Conservation (phyloP, 2,113 vertebrate species). For the Mastomys coucha region DNA sequence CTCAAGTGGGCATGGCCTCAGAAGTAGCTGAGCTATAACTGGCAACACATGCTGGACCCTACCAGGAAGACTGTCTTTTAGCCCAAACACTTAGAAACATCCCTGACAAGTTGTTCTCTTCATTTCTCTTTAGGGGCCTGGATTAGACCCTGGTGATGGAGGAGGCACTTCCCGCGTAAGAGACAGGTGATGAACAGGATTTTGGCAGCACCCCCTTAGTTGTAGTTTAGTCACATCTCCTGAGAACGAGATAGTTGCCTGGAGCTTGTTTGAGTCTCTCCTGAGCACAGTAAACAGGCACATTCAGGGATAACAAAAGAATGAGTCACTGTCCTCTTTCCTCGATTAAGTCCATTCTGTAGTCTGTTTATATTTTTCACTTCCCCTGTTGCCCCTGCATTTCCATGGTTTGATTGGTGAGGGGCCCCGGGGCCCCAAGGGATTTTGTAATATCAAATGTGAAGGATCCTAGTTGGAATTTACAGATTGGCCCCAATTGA, state of each 20-base stretch:
- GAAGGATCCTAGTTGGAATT: not conserved
- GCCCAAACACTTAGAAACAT: not conserved
- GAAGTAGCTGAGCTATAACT: not conserved
- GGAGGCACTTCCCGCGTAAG: not conserved
- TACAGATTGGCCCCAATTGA: not conserved
- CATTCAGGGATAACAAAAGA: not conserved
- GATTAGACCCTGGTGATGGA: not conserved
- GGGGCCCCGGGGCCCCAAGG: not conserved
- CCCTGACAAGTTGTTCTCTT: not conserved
- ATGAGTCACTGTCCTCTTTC: not conserved
- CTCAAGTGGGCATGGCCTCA: not conserved
- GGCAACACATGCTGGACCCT: not conserved
- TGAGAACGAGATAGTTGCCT: not conserved
- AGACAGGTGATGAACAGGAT: not conserved
- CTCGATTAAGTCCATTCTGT: not conserved
- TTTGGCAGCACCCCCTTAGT: not conserved
- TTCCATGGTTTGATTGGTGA: not conserved
- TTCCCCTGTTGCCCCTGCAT: not conserved
- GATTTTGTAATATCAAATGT: not conserved
- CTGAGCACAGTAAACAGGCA: not conserved
- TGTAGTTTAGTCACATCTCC: not conserved
- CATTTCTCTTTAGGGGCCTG: not conserved
- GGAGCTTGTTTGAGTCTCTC: not conserved
- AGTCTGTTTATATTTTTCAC: not conserved
- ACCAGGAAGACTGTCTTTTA: not conserved